Conservation (phyloP, 2,888 invertebrate genomes). For the Acrobasis consociella region DNA sequence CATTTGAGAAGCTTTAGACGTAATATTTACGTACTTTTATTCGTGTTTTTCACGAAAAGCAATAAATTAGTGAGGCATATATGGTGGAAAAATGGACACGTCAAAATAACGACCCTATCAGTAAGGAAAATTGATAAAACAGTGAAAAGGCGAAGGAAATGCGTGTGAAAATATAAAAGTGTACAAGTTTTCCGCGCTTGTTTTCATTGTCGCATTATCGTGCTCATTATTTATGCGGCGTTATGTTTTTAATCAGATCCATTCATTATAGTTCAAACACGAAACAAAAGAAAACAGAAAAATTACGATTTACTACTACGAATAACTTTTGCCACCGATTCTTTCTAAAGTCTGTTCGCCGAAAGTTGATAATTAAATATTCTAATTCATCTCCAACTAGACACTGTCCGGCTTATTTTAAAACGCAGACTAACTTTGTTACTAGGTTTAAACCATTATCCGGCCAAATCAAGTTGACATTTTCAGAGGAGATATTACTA, state of each 20-base stretch:
- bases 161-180: constrained; percentile 24
- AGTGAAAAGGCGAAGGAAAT: background rate
- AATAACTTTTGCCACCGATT: too few species aligned
- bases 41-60: background rate
- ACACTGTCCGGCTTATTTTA: too few species aligned
- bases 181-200: constrained; percentile 14
- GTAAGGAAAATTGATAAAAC: background rate
- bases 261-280: constrained; percentile 15
- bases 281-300: too few species aligned
- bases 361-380: too few species aligned
- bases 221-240: constrained; percentile 22
- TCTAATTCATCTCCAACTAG: too few species aligned
- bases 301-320: too few species aligned
- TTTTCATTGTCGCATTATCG: constrained; percentile 17
- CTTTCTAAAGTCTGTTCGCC: too few species aligned
- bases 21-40: background rate
- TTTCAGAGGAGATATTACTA: too few species aligned
- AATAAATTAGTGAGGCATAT: background rate
- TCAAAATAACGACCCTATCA: background rate
- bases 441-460: too few species aligned
- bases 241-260: constrained; percentile 22
- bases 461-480: too few species aligned
- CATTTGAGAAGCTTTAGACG: too few species aligned
- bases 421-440: too few species aligned
- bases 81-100: background rate